A percentile compares a stretch with the other conserved stretches of the same genome.
Evolutionary conservation across 2,113 vertebrate species (phyloP).

Genomic region (Acanthisitta chloris): DNA sequence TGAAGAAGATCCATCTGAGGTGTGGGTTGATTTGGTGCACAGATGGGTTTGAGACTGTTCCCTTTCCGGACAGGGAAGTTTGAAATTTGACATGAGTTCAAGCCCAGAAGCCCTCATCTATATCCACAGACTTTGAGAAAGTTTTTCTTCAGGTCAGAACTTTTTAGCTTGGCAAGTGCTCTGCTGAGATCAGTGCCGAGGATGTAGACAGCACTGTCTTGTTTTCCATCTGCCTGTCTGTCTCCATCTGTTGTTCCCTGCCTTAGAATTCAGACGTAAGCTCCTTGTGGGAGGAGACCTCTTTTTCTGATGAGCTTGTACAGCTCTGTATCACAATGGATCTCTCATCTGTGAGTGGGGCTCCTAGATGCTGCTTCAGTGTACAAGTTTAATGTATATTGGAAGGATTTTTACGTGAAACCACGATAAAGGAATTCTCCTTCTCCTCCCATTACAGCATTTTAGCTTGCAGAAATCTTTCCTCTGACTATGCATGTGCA

Average conservation of each 20-base stretch:
- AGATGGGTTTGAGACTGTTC: background rate
- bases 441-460: background rate
- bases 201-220: constrained; percentile 43
- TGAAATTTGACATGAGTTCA: background rate
- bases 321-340: background rate
- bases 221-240: constrained; percentile 59
- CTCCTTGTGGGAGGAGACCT: constrained; percentile 19
- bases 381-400: background rate
- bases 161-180: constrained; percentile 6
- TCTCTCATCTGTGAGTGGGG: background rate
- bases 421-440: background rate
- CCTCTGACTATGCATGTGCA: background rate
- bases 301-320: background rate
- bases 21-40: background rate
- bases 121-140: background rate
- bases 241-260: constrained; percentile 60
- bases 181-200: constrained; percentile 2
- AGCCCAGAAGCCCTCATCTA: background rate
- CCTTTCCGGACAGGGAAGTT: background rate
- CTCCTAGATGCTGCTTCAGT: background rate
- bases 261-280: constrained; percentile 4
- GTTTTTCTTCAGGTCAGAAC: constrained; percentile 30
- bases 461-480: background rate
- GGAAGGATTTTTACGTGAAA: background rate
- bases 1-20: background rate